Conservation (phyloP, 1,140 invertebrate species). For the Anoplophora glabripennis region DNA sequence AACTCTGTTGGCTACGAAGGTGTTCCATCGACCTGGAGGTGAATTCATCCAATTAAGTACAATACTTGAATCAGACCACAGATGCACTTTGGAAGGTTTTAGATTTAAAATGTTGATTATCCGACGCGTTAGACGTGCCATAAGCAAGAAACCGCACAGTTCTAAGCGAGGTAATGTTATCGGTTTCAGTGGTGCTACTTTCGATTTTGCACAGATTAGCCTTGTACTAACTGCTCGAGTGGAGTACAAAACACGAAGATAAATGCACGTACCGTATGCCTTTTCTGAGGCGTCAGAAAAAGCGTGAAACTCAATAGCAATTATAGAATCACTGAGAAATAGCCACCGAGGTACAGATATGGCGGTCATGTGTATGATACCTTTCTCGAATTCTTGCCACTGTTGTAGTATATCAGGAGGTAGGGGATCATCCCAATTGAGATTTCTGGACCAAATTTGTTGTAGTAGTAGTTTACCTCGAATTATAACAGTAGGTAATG, state of each 20-base stretch:
- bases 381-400: constrained; percentile 6
- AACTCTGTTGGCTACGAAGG: too few species aligned
- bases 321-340: neutral
- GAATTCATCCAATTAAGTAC: too few species aligned
- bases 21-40: too few species aligned
- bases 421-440: constrained; percentile 11
- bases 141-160: too few species aligned
- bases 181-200: constrained; percentile 43
- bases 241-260: constrained; percentile 2
- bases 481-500: too few species aligned
- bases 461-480: constrained; percentile 18
- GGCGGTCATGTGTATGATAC: neutral
- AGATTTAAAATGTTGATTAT: too few species aligned
- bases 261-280: constrained; percentile 10
- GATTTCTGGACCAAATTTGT: constrained; percentile 6
- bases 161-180: constrained; percentile 37
- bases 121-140: too few species aligned
- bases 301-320: constrained; percentile 10
- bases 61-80: too few species aligned
- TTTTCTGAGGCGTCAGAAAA: too few species aligned
- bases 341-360: constrained; percentile 10
- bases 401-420: neutral
- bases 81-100: too few species aligned
- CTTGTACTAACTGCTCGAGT: neutral
- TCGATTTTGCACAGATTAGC: constrained; percentile 25